These are phyloP conservation scores for Mamestra brassicae DNA, from an alignment of 2,888 invertebrate genomes.

Conservation along the genomic window DNA sequence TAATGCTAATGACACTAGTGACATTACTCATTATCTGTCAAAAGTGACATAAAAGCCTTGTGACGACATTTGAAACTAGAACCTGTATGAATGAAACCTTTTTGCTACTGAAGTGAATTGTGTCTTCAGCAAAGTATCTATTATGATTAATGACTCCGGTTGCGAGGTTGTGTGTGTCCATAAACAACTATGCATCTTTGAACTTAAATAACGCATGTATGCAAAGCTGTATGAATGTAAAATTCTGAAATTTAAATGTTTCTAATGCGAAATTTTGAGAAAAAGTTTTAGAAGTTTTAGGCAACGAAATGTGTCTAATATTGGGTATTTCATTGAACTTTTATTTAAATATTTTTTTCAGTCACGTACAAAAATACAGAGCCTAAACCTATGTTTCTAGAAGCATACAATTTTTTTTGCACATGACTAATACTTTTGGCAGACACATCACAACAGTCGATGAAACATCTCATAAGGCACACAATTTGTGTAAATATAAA, in stretches of 20 bases:
- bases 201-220: neutral
- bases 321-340: neutral
- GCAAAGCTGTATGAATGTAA: neutral
- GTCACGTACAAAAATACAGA: neutral
- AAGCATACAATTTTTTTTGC: neutral
- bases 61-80: neutral
- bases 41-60: slow-evolving; percentile 21
- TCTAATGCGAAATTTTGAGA: slow-evolving; percentile 12
- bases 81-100: neutral
- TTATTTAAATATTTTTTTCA: neutral
- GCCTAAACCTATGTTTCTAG: neutral
- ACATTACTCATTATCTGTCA: neutral
- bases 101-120: neutral
- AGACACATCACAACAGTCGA: too few relatives aligned
- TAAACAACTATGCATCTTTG: neutral
- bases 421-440: too few relatives aligned
- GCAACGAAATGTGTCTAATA: neutral
- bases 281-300: slow-evolving; percentile 3
- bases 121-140: neutral
- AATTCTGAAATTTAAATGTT: slow-evolving; percentile 12
- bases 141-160: neutral
- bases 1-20: slow-evolving; percentile 3
- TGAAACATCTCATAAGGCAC: too few relatives aligned
- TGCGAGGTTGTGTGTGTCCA: neutral
- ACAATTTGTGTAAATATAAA: neutral